These are phyloP conservation scores for Imbricaverruca yamaguchii DNA, from an alignment of 2,888 invertebrate species.

Conservation along the genomic window DNA sequence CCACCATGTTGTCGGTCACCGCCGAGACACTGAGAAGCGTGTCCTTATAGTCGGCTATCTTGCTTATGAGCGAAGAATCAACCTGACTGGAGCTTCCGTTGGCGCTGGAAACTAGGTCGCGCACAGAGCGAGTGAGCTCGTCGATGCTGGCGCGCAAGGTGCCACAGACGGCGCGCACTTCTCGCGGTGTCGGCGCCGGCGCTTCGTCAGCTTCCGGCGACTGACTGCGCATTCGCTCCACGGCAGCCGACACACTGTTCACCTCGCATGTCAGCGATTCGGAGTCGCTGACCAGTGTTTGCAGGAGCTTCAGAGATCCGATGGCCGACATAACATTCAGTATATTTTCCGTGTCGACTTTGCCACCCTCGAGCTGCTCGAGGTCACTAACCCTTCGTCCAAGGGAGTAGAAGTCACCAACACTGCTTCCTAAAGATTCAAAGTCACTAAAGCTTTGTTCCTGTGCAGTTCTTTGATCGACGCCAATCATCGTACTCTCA, in stretches of 20 bases:
- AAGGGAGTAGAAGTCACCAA: not conserved
- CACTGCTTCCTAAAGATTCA: not conserved
- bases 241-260: not conserved
- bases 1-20: not conserved
- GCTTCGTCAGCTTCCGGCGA: not conserved
- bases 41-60: not conserved
- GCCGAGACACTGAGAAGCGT: not conserved
- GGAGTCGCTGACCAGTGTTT: not conserved
- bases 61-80: not conserved
- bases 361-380: not conserved
- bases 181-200: not conserved
- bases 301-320: not conserved
- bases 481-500: no score
- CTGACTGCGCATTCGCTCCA: not conserved
- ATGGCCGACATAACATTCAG: slow-evolving; percentile 10
- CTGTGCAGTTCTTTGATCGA: not conserved
- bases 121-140: not conserved
- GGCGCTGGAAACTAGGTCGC: not conserved
- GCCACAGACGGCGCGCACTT: slow-evolving; percentile 6
- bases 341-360: not conserved
- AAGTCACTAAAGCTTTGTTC: no score
- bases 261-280: not conserved
- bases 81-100: not conserved
- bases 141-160: not conserved
- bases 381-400: not conserved